Evolutionary conservation across 2,888 invertebrate genomes (phyloP).

Genomic region (Nymphalis urticae): DNA sequence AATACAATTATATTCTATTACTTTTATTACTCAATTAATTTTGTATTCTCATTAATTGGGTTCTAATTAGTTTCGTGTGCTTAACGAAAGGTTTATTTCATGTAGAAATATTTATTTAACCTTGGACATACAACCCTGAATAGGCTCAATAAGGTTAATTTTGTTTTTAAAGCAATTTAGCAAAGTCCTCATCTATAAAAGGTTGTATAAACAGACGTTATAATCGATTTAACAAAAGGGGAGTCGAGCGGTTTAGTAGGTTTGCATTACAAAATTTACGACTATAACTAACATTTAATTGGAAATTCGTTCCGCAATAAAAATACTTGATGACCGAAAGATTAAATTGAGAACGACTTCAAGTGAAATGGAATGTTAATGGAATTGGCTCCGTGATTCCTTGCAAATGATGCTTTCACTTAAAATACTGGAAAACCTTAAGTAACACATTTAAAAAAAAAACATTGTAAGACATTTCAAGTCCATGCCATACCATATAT

Average conservation of each 20-base stretch:
- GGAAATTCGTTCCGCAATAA: conserved; percentile 73
- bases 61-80: conserved; percentile 5
- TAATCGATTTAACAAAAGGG: conserved; percentile 77
- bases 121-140: conserved; percentile 20
- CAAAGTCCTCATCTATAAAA: conserved; percentile 68
- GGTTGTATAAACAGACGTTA: conserved; percentile 63
- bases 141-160: conserved; percentile 42
- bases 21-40: too few relatives aligned
- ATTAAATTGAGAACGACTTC: conserved; percentile 62
- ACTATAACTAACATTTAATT: conserved; percentile 72
- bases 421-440: conserved; percentile 21
- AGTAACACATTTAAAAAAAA: neutral
- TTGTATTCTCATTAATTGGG: neutral
- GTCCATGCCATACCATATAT: too few relatives aligned
- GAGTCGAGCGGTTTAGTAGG: conserved; percentile 68
- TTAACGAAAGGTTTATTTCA: neutral
- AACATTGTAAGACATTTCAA: neutral
- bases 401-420: conserved; percentile 53
- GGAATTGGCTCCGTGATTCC: conserved; percentile 44
- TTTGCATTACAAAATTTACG: conserved; percentile 74
- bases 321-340: conserved; percentile 70
- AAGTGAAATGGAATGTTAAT: conserved; percentile 52
- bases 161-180: conserved; percentile 71
- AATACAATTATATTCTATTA: too few relatives aligned
- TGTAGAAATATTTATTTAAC: conserved; percentile 13